Evolutionary conservation across 2,113 vertebrate species (phyloP).

Genomic region (Burhinus bistriatus): DNA sequence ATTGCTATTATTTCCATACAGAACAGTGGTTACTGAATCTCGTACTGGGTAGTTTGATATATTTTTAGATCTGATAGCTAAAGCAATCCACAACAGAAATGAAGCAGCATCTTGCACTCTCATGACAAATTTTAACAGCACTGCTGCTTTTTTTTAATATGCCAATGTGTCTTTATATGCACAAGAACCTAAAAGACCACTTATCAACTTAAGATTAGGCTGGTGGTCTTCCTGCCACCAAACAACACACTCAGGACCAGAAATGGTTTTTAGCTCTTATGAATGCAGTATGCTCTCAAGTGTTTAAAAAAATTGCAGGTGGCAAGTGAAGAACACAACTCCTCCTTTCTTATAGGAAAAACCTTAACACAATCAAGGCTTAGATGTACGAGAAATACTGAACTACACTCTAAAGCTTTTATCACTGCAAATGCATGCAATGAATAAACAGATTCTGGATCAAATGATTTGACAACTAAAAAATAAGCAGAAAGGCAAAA

Average conservation of each 20-base stretch:
- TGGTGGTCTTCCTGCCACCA: background rate
- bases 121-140: background rate
- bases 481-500: background rate
- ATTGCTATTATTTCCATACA: background rate
- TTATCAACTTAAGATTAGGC: background rate
- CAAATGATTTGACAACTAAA: background rate
- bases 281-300: background rate
- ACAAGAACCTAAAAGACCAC: background rate
- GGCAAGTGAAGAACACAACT: background rate
- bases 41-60: background rate
- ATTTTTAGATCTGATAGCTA: background rate
- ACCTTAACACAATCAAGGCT: background rate
- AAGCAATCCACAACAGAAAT: constrained; percentile 13
- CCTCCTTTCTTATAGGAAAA: background rate
- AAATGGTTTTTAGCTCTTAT: background rate
- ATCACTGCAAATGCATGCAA: background rate
- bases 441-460: background rate
- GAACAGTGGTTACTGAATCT: background rate
- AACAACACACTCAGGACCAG: background rate
- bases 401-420: background rate
- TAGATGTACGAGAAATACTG: background rate
- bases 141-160: background rate
- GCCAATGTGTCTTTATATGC: background rate
- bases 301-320: background rate
- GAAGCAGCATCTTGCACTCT: constrained; percentile 7